Conservation (phyloP, 2,888 invertebrate genomes). For the Neoascia interrupta region DNA sequence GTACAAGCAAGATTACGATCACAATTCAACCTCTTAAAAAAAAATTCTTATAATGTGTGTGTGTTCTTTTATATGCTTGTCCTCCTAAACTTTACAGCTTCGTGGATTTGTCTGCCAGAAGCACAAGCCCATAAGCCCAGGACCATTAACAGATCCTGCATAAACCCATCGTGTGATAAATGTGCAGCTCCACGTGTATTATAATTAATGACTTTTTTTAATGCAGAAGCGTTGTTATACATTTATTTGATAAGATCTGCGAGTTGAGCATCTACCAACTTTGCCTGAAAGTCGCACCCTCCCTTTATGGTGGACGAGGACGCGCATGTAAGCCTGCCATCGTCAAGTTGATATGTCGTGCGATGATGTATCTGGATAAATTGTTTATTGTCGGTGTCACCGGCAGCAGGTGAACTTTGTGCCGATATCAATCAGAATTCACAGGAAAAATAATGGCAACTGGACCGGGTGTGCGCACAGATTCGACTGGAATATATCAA, state of each 20-base stretch:
- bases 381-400: slow-evolving; percentile 28
- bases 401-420: slow-evolving; percentile 30
- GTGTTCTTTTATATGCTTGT: too few relatives aligned
- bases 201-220: slow-evolving; percentile 31
- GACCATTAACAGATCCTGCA: slow-evolving; percentile 8
- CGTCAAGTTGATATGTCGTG: not conserved
- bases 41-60: too few relatives aligned
- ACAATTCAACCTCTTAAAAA: not conserved
- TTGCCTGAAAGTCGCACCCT: not conserved
- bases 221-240: slow-evolving; percentile 20
- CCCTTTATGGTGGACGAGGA: too few relatives aligned
- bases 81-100: not conserved
- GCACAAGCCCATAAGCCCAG: too few relatives aligned
- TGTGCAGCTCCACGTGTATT: slow-evolving; percentile 19
- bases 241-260: slow-evolving; percentile 9
- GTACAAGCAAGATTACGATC: slow-evolving; percentile 21
- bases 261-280: too few relatives aligned
- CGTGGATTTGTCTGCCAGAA: slow-evolving; percentile 11
- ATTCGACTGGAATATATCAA: slow-evolving; percentile 19
- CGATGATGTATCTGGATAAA: slow-evolving; percentile 18
- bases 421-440: slow-evolving; percentile 23
- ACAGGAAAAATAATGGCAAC: not conserved
- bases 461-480: not conserved
- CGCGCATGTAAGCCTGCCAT: too few relatives aligned
- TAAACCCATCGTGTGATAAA: slow-evolving; percentile 26